phyloP scores from a whole-genome alignment of 2,797 vertebrate species.

The Eutrigla gurnardus region DNA sequence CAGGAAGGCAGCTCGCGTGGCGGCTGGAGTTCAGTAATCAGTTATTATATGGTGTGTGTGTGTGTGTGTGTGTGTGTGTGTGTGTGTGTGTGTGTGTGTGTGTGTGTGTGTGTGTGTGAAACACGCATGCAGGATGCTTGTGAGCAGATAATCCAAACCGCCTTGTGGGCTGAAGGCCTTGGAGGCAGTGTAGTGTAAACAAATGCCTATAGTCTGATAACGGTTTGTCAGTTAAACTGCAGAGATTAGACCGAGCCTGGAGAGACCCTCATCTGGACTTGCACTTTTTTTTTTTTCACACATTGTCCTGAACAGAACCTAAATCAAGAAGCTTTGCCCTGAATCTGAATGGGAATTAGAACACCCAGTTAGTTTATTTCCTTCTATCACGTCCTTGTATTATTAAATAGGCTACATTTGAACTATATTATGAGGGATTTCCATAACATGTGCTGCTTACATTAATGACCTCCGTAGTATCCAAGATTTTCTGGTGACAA shows the following conservation, averaged over 20 bases:
- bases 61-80: too few relatives aligned
- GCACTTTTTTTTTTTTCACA: neutral
- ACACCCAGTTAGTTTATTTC: neutral
- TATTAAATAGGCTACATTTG: neutral
- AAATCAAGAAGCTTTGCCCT: neutral
- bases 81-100: conserved; percentile 9
- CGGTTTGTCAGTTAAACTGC: conserved; percentile 70
- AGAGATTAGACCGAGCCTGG: conserved; percentile 44
- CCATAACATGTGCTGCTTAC: neutral
- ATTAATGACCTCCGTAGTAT: neutral
- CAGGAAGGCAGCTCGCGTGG: conserved; percentile 39
- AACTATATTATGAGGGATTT: neutral
- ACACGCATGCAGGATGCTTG: conserved; percentile 36
- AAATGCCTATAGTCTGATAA: conserved; percentile 64
- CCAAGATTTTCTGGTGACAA: neutral
- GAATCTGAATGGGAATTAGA: neutral
- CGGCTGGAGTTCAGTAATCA: conserved; percentile 28
- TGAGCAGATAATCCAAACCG: conserved; percentile 66
- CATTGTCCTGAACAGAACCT: neutral
- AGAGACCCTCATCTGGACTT: conserved; percentile 37
- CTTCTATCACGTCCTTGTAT: neutral
- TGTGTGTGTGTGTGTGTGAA: neutral
- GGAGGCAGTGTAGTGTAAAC: conserved; percentile 59
- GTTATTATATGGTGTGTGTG: conserved; percentile 32
- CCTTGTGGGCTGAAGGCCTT: conserved; percentile 44